These are phyloP conservation scores for Smutsia gigantea DNA, from an alignment of 2,797 vertebrate species.

Conservation along the genomic window DNA sequence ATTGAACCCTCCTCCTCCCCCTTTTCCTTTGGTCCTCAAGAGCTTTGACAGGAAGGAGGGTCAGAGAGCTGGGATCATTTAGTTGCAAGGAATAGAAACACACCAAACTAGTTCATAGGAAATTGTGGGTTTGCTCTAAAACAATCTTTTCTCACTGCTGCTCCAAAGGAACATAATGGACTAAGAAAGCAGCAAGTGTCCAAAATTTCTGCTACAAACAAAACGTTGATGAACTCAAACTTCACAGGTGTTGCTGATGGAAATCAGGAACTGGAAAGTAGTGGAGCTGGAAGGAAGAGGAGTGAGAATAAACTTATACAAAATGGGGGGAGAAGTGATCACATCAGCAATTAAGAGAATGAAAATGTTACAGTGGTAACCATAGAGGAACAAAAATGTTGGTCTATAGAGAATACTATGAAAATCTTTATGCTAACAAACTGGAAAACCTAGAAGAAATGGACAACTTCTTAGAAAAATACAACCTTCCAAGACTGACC, in stretches of 20 bases:
- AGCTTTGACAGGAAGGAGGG: neutral
- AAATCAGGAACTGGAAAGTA: neutral
- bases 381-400: neutral
- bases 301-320: neutral
- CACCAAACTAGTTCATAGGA: neutral
- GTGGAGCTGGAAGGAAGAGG: neutral
- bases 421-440: no score
- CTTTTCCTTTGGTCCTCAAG: neutral
- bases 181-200: neutral
- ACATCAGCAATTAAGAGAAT: neutral
- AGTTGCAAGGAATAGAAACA: neutral
- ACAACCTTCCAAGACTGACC: no score
- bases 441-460: no score
- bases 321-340: neutral
- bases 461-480: no score
- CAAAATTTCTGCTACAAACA: neutral
- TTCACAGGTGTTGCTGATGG: neutral
- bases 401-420: neutral
- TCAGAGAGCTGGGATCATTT: neutral
- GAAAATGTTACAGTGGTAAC: neutral
- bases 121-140: neutral
- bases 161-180: neutral
- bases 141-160: neutral
- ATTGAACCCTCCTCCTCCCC: neutral
- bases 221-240: neutral